A percentile compares a stretch with the other conserved stretches of the same genome.
phyloP scores from a whole-genome alignment of 2,113 vertebrate species.

The Pseudorasbora parva region DNA sequence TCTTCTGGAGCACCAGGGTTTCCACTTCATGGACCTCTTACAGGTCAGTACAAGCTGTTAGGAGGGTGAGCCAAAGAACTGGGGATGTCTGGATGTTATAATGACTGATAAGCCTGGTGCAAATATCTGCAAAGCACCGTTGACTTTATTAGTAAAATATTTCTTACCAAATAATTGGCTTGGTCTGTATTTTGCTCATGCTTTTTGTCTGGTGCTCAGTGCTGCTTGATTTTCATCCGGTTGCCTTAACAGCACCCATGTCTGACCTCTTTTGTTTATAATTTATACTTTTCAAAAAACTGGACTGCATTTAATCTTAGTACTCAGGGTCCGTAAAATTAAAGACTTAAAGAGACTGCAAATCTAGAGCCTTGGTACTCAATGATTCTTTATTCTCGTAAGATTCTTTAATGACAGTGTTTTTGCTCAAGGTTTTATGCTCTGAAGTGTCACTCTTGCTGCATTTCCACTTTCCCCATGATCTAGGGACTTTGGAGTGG shows the following conservation, averaged over 20 bases:
- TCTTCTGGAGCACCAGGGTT: slow-evolving; percentile 76
- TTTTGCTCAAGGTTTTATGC: background rate
- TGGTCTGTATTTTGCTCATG: background rate
- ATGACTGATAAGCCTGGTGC: background rate
- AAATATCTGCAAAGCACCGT: background rate
- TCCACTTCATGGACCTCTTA: slow-evolving; percentile 72
- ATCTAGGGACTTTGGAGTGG: no score
- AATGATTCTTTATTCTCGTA: background rate
- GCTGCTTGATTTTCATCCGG: background rate
- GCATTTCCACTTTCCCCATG: no score
- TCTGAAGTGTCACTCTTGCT: background rate
- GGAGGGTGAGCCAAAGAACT: slow-evolving; percentile 51
- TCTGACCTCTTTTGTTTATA: slow-evolving; percentile 1
- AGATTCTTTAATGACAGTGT: background rate
- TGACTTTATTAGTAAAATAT: no score
- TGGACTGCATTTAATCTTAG: background rate
- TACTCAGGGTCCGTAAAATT: background rate
- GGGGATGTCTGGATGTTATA: background rate
- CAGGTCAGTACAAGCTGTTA: slow-evolving; percentile 78
- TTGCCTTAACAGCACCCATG: background rate
- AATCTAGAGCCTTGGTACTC: background rate
- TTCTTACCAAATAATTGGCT: background rate
- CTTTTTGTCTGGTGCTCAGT: slow-evolving; percentile 5
- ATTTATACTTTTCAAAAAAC: background rate
- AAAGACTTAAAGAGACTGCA: background rate